A percentile compares a stretch with the other conserved stretches of the same genome.
These are phyloP conservation scores for Rapana venosa DNA, from an alignment of 2,888 invertebrate species.

Conservation along the genomic window DNA sequence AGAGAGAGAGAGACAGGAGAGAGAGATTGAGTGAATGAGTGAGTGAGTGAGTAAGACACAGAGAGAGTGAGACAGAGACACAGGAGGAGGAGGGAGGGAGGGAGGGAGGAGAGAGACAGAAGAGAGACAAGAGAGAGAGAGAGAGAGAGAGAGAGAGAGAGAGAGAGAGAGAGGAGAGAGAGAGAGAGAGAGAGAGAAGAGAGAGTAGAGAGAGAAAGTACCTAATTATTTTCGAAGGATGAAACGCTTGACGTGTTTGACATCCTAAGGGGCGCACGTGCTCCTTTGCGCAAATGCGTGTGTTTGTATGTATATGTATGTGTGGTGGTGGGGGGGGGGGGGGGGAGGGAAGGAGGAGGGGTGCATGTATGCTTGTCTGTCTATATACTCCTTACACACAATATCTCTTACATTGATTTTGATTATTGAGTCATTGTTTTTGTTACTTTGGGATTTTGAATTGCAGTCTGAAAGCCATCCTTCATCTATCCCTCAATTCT, in stretches of 20 bases:
- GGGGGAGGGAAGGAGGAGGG: too few species aligned
- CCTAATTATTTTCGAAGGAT: slow-evolving; percentile 26
- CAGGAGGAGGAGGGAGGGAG: neutral
- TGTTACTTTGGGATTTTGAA: too few species aligned
- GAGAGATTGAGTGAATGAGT: neutral
- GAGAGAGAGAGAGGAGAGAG: neutral
- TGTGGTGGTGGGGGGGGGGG: too few species aligned
- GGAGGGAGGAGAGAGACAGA: too few species aligned
- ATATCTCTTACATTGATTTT: too few species aligned
- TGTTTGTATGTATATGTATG: too few species aligned
- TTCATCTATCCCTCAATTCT: too few species aligned
- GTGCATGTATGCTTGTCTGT: too few species aligned
- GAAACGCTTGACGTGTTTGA: slow-evolving; percentile 21
- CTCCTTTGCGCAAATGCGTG: neutral
- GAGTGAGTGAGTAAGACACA: neutral
- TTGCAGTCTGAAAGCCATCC: too few species aligned
- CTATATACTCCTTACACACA: too few species aligned
- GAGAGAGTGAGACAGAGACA: neutral
- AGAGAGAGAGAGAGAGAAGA: too few species aligned
- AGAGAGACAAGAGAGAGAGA: neutral
- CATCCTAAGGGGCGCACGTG: neutral
- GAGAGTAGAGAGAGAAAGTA: neutral
- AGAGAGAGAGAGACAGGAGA: neutral
- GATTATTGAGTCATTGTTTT: too few species aligned
- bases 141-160: slow-evolving; percentile 2